phyloP scores from a whole-genome alignment of 2,888 invertebrate genomes.

The Apamea sordens region DNA sequence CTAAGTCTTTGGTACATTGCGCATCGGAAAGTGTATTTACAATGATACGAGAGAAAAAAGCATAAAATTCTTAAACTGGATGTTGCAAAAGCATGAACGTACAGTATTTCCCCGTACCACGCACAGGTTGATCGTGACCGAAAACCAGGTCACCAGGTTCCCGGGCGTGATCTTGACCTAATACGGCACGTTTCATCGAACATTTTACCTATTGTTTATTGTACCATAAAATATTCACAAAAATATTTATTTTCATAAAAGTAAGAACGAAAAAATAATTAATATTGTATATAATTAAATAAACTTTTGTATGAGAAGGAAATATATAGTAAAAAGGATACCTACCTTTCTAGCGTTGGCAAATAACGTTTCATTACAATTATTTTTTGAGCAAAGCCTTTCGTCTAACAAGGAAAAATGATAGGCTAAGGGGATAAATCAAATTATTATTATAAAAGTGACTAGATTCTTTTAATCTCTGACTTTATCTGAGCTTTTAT shows the following conservation, averaged over 20 bases:
- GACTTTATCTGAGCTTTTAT: background rate
- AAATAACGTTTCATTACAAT: background rate
- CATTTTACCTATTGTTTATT: background rate
- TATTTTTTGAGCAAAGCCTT: background rate
- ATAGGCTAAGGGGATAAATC: background rate
- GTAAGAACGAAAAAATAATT: background rate
- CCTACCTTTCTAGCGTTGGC: background rate
- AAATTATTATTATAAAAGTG: background rate
- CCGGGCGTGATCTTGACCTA: background rate
- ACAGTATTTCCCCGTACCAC: background rate
- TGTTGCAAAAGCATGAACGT: background rate
- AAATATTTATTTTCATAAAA: background rate
- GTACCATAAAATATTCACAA: background rate
- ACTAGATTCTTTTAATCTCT: background rate
- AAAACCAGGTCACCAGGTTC: background rate
- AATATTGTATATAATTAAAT: background rate
- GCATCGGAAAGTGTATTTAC: background rate
- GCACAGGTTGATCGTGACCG: background rate
- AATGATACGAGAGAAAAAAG: background rate
- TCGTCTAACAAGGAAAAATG: background rate
- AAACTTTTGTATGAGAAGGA: background rate
- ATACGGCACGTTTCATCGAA: too few relatives aligned
- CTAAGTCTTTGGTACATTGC: background rate
- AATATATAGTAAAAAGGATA: background rate
- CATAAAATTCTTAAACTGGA: background rate